These are phyloP conservation scores for Beroe forskalii DNA, from an alignment of 37 sponge, comb jelly and placozoan genomes.

Conservation along the genomic window DNA sequence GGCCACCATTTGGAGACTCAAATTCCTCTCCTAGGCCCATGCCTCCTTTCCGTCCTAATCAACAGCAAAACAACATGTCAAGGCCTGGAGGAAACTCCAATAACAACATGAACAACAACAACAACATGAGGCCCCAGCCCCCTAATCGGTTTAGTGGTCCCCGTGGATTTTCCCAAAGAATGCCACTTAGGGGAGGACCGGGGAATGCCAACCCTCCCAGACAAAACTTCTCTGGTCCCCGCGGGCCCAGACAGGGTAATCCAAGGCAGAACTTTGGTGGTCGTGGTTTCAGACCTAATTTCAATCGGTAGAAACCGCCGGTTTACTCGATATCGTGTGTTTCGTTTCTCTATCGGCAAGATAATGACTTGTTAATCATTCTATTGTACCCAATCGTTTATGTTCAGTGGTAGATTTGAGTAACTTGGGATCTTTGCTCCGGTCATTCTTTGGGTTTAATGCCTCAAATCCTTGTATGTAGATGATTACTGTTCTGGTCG, in stretches of 20 bases:
- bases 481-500: too few species aligned
- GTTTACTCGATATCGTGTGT: not conserved
- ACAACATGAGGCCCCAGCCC: not conserved
- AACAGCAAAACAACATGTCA: not conserved
- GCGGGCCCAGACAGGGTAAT: not conserved
- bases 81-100: not conserved
- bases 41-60: too few species aligned
- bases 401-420: too few species aligned
- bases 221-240: not conserved
- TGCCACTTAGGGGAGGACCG: not conserved
- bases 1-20: slow-evolving; percentile 5
- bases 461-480: too few species aligned
- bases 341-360: too few species aligned
- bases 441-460: too few species aligned
- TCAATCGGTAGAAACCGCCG: not conserved
- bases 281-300: not conserved
- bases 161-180: not conserved
- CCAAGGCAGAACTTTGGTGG: not conserved
- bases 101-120: not conserved
- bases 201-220: not conserved
- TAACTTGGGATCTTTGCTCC: too few species aligned
- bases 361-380: too few species aligned
- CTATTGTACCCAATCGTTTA: too few species aligned
- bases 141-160: not conserved
- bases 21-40: too few species aligned